phyloP scores from a whole-genome alignment of 2,797 vertebrate species.

The Acipenser oxyrinchus region DNA sequence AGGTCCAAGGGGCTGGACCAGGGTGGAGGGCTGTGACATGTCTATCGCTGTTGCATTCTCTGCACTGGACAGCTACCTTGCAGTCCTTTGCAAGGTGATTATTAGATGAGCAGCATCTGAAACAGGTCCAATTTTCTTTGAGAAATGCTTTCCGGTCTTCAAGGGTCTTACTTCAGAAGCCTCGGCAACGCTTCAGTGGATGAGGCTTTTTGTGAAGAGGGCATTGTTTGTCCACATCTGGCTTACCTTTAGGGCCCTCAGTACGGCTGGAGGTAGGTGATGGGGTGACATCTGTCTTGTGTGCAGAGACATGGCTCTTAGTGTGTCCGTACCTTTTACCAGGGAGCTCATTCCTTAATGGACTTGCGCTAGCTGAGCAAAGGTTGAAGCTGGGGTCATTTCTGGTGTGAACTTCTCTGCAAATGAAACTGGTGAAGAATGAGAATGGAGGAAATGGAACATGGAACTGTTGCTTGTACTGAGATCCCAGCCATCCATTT shows the following conservation, averaged over 20 bases:
- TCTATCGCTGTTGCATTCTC: neutral
- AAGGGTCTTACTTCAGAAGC: neutral
- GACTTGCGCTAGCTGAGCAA: neutral
- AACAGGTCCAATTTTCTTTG: neutral
- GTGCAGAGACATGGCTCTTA: neutral
- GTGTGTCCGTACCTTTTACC: neutral
- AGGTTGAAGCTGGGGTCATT: conserved; percentile 18
- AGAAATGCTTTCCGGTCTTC: conserved; percentile 11
- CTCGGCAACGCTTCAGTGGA: conserved; percentile 4
- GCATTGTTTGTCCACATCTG: neutral
- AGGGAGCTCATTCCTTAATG: neutral
- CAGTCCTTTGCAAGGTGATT: conserved; percentile 6
- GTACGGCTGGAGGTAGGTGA: no score
- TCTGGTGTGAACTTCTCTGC: conserved; percentile 5
- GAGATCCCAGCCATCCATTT: conserved; percentile 20
- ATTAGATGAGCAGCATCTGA: conserved; percentile 2
- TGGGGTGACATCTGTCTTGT: neutral
- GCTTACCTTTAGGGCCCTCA: neutral
- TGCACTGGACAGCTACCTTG: neutral
- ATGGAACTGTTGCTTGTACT: conserved; percentile 11
- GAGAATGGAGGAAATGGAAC: conserved; percentile 24
- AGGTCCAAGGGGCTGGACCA: conserved; percentile 5
- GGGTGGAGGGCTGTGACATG: conserved; percentile 7
- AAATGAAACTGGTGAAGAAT: conserved; percentile 6
- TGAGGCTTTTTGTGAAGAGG: conserved; percentile 13